Conservation (phyloP, 2,888 invertebrate species). For the Spodoptera exigua region DNA sequence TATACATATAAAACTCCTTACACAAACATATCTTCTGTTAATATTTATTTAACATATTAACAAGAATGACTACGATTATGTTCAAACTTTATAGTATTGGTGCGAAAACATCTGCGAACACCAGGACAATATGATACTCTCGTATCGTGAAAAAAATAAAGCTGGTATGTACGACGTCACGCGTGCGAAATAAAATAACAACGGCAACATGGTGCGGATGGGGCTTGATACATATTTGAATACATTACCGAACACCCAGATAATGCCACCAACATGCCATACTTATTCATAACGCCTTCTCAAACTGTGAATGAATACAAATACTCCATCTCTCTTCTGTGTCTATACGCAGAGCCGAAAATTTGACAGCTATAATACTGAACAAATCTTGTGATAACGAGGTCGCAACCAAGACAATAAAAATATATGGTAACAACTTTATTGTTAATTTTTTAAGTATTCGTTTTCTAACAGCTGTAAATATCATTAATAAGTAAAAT, state of each 20-base stretch:
- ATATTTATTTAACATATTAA: not conserved
- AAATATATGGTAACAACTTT: no score
- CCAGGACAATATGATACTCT: slow-evolving; percentile 73
- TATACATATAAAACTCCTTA: no score
- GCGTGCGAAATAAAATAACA: slow-evolving; percentile 88
- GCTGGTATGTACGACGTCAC: slow-evolving; percentile 79
- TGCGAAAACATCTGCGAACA: slow-evolving; percentile 62
- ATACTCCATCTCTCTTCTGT: slow-evolving; percentile 60
- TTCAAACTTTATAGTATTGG: slow-evolving; percentile 39
- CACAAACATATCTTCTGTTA: no score
- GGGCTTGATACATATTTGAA: slow-evolving; percentile 89
- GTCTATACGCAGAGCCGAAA: slow-evolving; percentile 21
- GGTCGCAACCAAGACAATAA: no score
- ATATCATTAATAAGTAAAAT: no score
- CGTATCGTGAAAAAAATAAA: slow-evolving; percentile 82
- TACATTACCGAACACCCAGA: slow-evolving; percentile 87
- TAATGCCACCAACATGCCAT: slow-evolving; percentile 83
- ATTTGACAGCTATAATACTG: slow-evolving; percentile 19
- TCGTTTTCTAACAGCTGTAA: no score
- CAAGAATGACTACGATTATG: slow-evolving; percentile 16
- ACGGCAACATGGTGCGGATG: slow-evolving; percentile 85
- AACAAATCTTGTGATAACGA: slow-evolving; percentile 21
- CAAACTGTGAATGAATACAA: slow-evolving; percentile 80
- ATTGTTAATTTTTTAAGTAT: no score
- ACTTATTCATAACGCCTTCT: slow-evolving; percentile 86